A percentile compares a stretch with the other conserved stretches of the same genome.
Conservation (phyloP, 2,888 invertebrate species). For the Ichneumon xanthorius region DNA sequence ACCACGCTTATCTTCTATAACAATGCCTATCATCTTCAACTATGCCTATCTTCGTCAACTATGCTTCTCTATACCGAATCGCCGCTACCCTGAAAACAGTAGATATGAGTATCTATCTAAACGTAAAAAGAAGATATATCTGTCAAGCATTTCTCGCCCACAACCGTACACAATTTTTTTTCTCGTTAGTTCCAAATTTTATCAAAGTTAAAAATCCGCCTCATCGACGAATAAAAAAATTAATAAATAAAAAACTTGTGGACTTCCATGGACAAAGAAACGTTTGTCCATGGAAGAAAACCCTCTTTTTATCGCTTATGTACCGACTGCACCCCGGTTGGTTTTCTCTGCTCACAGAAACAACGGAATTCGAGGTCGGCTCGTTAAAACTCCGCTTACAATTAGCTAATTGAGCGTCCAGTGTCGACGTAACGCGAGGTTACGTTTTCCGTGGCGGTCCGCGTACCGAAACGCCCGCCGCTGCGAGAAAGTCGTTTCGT, state of each 20-base stretch:
- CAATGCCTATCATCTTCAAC: no score
- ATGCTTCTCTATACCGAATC: not conserved
- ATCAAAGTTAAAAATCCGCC: no score
- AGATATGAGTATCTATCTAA: not conserved
- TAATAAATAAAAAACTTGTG: no score
- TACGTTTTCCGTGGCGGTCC: slow-evolving; percentile 72
- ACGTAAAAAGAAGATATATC: no score
- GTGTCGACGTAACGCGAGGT: slow-evolving; percentile 71
- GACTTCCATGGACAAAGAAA: no score
- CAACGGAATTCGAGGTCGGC: slow-evolving; percentile 64
- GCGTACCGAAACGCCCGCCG: slow-evolving; percentile 72
- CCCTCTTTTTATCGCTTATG: not conserved
- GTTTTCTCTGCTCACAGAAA: not conserved
- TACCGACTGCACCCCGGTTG: no score
- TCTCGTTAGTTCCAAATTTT: no score
- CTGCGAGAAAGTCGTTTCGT: slow-evolving; percentile 76
- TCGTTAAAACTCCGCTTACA: slow-evolving; percentile 65
- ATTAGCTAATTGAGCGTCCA: slow-evolving; percentile 57
- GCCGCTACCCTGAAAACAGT: not conserved
- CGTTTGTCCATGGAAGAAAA: no score
- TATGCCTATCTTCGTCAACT: no score
- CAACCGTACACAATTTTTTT: no score
- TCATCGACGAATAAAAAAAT: no score
- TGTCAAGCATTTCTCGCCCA: no score
- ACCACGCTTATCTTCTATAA: not conserved